Conservation (phyloP, 2,113 vertebrate species). For the Ochotona curzoniae region DNA sequence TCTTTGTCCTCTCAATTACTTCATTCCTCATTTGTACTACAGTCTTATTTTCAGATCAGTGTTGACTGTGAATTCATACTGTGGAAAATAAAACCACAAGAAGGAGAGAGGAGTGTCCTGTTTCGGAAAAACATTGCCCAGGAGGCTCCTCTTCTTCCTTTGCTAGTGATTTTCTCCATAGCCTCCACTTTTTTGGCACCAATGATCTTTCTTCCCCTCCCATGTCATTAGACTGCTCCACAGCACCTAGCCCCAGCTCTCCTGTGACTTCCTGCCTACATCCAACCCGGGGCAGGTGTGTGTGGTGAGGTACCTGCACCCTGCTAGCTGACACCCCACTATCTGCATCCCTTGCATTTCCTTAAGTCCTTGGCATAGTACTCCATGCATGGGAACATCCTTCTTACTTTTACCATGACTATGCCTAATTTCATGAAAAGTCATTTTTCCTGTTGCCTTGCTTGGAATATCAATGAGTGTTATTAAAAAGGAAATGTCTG, state of each 20-base stretch:
- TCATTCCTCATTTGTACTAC: background rate
- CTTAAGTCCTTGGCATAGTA: background rate
- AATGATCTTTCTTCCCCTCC: too few relatives aligned
- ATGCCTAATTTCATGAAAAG: background rate
- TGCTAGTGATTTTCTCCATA: background rate
- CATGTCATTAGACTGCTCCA: accelerated
- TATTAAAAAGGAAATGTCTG: background rate
- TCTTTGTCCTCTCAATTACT: background rate
- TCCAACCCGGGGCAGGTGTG: accelerated
- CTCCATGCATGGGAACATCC: background rate
- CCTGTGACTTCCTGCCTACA: too few relatives aligned
- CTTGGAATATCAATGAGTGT: background rate
- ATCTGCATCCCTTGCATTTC: background rate
- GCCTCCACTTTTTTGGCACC: background rate
- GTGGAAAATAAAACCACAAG: background rate
- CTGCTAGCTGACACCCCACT: background rate
- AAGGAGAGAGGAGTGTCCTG: too few relatives aligned
- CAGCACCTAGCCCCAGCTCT: background rate
- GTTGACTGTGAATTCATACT: background rate
- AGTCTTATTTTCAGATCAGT: background rate
- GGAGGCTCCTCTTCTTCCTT: background rate
- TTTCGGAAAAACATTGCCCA: background rate
- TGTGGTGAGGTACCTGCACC: background rate
- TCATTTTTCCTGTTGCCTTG: background rate
- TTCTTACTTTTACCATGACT: background rate